Evolutionary conservation across 2,888 invertebrate species (phyloP).

Genomic region (Drosophila lacicola): DNA sequence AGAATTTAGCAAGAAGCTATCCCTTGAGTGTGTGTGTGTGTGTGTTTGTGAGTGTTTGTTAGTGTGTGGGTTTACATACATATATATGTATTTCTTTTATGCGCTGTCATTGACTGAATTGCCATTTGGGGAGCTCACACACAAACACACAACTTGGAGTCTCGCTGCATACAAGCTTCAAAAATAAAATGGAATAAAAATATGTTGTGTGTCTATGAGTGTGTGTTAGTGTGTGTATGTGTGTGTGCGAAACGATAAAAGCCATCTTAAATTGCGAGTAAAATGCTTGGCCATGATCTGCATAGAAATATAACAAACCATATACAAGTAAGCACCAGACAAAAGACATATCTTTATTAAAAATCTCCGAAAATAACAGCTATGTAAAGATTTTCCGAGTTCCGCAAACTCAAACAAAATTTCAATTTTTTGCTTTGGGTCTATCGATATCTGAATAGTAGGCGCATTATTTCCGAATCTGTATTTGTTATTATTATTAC

Average conservation of each 20-base stretch:
- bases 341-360: conserved; percentile 6
- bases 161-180: conserved; percentile 36
- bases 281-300: conserved; percentile 26
- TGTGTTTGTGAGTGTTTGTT: not conserved
- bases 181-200: conserved; percentile 44
- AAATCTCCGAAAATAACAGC: conserved; percentile 34
- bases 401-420: no score
- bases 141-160: conserved; percentile 9
- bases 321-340: not conserved
- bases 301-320: not conserved
- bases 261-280: conserved; percentile 26
- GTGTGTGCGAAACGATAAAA: conserved; percentile 15
- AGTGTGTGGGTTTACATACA: conserved; percentile 1
- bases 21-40: conserved; percentile 1
- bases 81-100: conserved; percentile 51
- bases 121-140: conserved; percentile 84
- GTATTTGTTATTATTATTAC: no score
- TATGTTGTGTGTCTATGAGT: conserved; percentile 10
- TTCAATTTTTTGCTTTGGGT: no score
- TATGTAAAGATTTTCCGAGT: no score
- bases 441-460: no score
- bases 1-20: conserved; percentile 46
- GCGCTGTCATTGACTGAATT: conserved; percentile 74
- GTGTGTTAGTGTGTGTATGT: conserved; percentile 19
- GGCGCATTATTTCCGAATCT: no score